Base-by-base conservation (phyloP, 2,113 vertebrate genomes). In the Crotalus horridus region DNA sequence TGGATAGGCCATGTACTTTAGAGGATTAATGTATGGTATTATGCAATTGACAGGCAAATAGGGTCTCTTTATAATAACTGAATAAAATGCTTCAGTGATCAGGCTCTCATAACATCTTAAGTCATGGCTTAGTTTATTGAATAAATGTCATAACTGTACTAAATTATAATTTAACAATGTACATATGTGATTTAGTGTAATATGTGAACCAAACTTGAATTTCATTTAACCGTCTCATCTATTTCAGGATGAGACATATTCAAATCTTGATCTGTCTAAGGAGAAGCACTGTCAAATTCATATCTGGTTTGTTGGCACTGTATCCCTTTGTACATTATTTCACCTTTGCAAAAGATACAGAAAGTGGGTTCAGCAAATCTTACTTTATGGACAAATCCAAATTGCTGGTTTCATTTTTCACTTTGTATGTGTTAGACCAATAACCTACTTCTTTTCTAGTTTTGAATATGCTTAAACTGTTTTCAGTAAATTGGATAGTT, bases 391-490 rank as follows among this genome's bases (percentile, higher is more conserved):
- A 59, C 85, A 93, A 61, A 85, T 56, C 85, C 15, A 7, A 87
- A 74, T 91, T 85, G 81, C 23, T 90, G 33, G 46, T 88, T 53
- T 88, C 26, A 88, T 74, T 93, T 39, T 26, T 56, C 43, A 53
- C 24, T 93, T 55, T 48, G 46, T 85, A 64, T 56, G 81, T 81
- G 74, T 90, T 15, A 26, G 61, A 17, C 13, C 17, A 53, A 93
- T 85, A 90, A 24, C 56, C 91, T 53, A 53, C 56, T 87, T 92
- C 46, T 88, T 87, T 53, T 69, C 86, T 92, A 53, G 39, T 92
- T 88, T 69, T 88, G 90, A 85, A 81, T 85, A 46, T 85, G 48
- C 7, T 88, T 88, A 48, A 64, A 61, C 43, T 61, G 17, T 69
- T 61, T 55, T 69, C 39, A 88, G 15, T 88, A 87, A 23, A 69